A percentile compares a stretch with the other conserved stretches of the same genome.
Conservation (phyloP, 2,888 invertebrate genomes). For the Drosophila lacicola region DNA sequence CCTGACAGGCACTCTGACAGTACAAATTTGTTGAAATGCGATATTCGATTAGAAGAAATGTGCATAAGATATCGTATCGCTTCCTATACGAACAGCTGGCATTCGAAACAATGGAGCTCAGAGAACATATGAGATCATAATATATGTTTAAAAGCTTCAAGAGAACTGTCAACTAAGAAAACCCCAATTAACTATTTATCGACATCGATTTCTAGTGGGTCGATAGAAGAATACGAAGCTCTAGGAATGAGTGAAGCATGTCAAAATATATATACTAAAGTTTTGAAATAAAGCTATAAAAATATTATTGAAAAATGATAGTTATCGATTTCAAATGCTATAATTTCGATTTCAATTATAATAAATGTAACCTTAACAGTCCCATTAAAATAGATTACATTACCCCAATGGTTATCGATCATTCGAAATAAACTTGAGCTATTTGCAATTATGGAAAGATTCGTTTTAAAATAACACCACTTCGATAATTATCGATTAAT, state of each 20-base stretch:
- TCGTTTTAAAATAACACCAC: not conserved
- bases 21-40: slow-evolving; percentile 27
- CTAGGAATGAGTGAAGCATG: too few relatives aligned
- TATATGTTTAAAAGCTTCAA: slow-evolving; percentile 4
- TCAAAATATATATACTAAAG: not conserved
- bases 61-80: slow-evolving; percentile 4
- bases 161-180: not conserved
- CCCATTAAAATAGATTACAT: too few relatives aligned
- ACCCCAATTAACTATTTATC: too few relatives aligned
- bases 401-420: not conserved
- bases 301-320: not conserved
- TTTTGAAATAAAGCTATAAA: too few relatives aligned
- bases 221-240: too few relatives aligned
- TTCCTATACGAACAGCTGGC: slow-evolving; percentile 23
- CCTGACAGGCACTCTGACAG: slow-evolving; percentile 8
- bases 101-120: slow-evolving; percentile 3
- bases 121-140: slow-evolving; percentile 4
- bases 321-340: not conserved
- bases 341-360: too few relatives aligned
- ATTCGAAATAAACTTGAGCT: not conserved
- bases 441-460: not conserved
- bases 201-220: too few relatives aligned
- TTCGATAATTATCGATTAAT: slow-evolving; percentile 10
- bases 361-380: too few relatives aligned
- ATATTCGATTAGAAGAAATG: slow-evolving; percentile 21